phyloP scores from a whole-genome alignment of 2,113 vertebrate genomes.

The Polypterus bichir region DNA sequence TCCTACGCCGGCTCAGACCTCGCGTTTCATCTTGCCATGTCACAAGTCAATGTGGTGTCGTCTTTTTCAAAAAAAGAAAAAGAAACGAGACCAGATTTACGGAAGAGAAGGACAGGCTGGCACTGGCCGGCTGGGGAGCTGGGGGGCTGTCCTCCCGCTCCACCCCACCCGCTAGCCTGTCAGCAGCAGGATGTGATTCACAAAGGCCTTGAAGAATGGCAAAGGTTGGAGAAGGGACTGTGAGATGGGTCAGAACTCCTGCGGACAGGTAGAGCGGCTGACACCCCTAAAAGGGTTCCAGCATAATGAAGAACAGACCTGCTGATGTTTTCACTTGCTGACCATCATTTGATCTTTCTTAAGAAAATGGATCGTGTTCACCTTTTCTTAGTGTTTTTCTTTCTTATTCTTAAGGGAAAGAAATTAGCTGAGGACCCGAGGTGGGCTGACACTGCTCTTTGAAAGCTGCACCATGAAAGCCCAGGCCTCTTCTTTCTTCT shows the following conservation, averaged over 20 bases:
- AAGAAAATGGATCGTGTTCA: conserved; percentile 47
- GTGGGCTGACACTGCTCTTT: conserved; percentile 63
- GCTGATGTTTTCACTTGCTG: conserved; percentile 76
- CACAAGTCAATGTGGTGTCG: conserved; percentile 60
- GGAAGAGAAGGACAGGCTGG: conserved; percentile 5
- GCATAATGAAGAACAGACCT: conserved; percentile 95
- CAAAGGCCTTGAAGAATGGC: conserved; percentile 54
- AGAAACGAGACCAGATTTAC: neutral
- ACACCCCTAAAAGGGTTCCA: conserved; percentile 67
- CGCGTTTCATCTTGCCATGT: conserved; percentile 71
- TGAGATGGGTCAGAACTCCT: conserved; percentile 84
- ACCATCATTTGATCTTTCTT: conserved; percentile 74
- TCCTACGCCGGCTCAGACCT: conserved; percentile 59
- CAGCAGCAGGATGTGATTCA: conserved; percentile 67
- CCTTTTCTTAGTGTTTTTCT: conserved; percentile 54
- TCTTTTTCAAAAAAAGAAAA: conserved; percentile 51
- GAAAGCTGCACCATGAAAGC: conserved; percentile 31
- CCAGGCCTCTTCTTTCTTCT: conserved; percentile 22
- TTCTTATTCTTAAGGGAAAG: conserved; percentile 58
- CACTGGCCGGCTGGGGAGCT: neutral
- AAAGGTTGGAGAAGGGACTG: conserved; percentile 48
- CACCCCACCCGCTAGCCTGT: conserved; percentile 55
- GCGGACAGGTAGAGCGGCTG: conserved; percentile 82
- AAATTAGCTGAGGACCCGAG: conserved; percentile 64
- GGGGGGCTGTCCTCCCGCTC: conserved; percentile 40